Evolutionary conservation across 2,888 invertebrate species (phyloP).

Genomic region (Atherix ibis): DNA sequence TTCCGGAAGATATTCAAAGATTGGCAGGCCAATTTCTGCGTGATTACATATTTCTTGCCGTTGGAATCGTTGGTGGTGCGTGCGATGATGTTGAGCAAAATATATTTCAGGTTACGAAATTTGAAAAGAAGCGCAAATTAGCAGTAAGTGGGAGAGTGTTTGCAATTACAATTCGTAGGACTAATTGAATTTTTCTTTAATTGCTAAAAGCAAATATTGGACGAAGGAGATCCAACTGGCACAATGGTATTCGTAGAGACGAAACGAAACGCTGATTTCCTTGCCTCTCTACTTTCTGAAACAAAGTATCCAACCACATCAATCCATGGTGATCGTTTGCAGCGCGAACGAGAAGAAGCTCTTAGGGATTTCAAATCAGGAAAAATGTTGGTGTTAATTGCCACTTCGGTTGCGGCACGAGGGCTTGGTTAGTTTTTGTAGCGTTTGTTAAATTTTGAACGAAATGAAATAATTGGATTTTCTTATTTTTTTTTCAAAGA

Average conservation of each 20-base stretch:
- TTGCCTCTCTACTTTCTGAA: conserved; percentile 69
- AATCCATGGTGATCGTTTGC: conserved; percentile 94
- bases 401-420: conserved; percentile 87
- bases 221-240: conserved; percentile 27
- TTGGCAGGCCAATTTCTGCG: conserved; percentile 64
- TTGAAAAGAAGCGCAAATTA: conserved; percentile 59
- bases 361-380: conserved; percentile 75
- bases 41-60: conserved; percentile 71
- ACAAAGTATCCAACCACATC: conserved; percentile 79
- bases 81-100: conserved; percentile 78
- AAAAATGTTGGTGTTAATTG: conserved; percentile 65
- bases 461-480: background rate
- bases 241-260: conserved; percentile 82
- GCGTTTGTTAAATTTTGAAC: background rate
- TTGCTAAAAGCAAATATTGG: conserved; percentile 26
- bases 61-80: conserved; percentile 88
- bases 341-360: conserved; percentile 91
- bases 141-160: conserved; percentile 34
- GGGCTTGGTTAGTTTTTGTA: conserved; percentile 48
- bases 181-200: background rate
- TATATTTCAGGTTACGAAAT: conserved; percentile 50
- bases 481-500: conserved; percentile 35
- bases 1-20: conserved; percentile 92
- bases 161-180: too few relatives aligned
- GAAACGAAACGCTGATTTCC: conserved; percentile 78